Base-by-base conservation (phyloP, 1,140 invertebrate genomes). In the Stenopsyche tienmushanensis region DNA sequence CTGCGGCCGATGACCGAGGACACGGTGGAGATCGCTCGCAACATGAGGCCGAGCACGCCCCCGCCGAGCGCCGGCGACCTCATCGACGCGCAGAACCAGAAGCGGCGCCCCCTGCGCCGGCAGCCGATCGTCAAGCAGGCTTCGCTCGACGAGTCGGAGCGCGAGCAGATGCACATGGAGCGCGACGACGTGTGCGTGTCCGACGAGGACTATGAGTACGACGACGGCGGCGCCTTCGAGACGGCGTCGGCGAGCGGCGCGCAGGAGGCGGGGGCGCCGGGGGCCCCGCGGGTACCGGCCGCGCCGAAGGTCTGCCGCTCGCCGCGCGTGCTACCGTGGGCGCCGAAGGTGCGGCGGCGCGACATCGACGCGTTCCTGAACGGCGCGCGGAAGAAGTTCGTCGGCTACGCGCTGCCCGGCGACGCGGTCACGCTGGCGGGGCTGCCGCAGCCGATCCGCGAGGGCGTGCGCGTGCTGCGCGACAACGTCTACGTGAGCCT, bases 41-140 rank as follows among this genome's bases (percentile, higher is more conserved):
- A 86, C 44, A 98, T 99, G 94, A 81, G 96, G 73, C 90, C 97
- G 1, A 94, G 94, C 55, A 97, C 95, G 15, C 96, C 96, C 20
- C 96, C 96, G 10, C 90, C 93, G 0, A 95, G 90, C 79, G 94
- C 94, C 34, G 88, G 90, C 21, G 96, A 98, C 78, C 85, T 97
- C 65, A 80, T 97, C 47, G 95, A 98, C 76, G 88, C 88, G 64
- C 91, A 93, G 78, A 93, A 93, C 78, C 86, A 88, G 67, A 89
- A 89, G 71, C 84, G 88, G 67, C 88, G 85, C 72, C 77, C 76
- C 10, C 77, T 84, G 21, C 77, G 82, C 66, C 78, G 73, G 65
- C 82, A 92, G 83, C 88, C 86, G 74, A 85, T 96, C 71, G 90
- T 93, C 76, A 98, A 98, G 78, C 96, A 98, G 84, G 94, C 89